phyloP scores from a whole-genome alignment of 2,113 vertebrate species.

The Otocyon megalotis region DNA sequence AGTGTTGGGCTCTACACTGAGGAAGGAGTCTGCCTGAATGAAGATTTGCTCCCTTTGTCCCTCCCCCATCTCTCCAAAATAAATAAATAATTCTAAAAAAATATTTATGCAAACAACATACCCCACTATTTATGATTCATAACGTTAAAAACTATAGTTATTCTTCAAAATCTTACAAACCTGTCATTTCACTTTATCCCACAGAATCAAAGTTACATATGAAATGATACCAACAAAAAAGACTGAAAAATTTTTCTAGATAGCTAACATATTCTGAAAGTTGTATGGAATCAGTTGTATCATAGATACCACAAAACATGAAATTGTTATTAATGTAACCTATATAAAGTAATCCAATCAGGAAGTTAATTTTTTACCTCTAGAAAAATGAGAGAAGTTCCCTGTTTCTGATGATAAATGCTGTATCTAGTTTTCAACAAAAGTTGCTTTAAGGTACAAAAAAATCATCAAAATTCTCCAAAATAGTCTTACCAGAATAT shows the following conservation, averaged over 20 bases:
- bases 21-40: neutral
- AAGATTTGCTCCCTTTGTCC: neutral
- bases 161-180: slow-evolving; percentile 15
- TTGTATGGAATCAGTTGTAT: neutral
- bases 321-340: neutral
- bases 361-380: slow-evolving; percentile 13
- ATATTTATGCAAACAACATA: neutral
- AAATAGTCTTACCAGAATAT: slow-evolving; percentile 15
- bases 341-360: neutral
- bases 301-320: neutral
- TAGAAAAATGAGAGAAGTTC: neutral
- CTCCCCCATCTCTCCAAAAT: neutral
- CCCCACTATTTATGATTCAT: neutral
- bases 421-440: neutral
- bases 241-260: neutral
- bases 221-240: slow-evolving; percentile 4
- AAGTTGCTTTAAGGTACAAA: neutral
- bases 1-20: neutral
- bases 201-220: neutral
- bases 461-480: slow-evolving; percentile 2
- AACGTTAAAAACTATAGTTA: neutral
- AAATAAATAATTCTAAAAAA: neutral
- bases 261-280: neutral
- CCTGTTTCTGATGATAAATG: neutral
- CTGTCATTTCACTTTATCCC: neutral